Evolutionary conservation across 1,140 invertebrate genomes (phyloP), one percentile per base, ranked within the genome.

Genomic region (Radopholus similis): DNA sequence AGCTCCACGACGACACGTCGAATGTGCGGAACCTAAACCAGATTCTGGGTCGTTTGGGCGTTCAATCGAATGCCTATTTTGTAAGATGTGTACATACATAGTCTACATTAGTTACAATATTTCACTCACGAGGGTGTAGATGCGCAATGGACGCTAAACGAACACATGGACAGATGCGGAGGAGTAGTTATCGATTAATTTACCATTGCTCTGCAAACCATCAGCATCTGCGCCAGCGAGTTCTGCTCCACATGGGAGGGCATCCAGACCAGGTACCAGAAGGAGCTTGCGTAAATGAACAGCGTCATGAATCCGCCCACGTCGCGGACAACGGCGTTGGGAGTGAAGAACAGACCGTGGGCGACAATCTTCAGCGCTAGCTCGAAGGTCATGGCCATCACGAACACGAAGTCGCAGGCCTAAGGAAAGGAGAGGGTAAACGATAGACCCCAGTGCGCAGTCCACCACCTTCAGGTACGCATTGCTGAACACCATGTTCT

Each of bases 1-100:
- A 99, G 86, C 83, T 99, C 96, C 83, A 93, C 95, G 30, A 99
- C 95, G n/a, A 99, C 96, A 86, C 96, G 94, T 70, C 95, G 87
- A 94, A 99, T 98, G 82, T 99, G 95, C 62, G 96, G 96, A n/a
- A 99, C 94, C 38, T 99, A 86, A n/a, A n/a, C n/a, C n/a, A n/a
- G n/a, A n/a, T n/a, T n/a, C n/a, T n/a, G n/a, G n/a, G n/a, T n/a
- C n/a, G n/a, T n/a, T n/a, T n/a, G n/a, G n/a, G n/a, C n/a, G n/a
- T n/a, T n/a, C n/a, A n/a, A n/a, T n/a, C n/a, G n/a, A n/a, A n/a
- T n/a, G n/a, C n/a, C n/a, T n/a, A n/a, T n/a, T n/a, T n/a, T n/a
- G n/a, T n/a, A n/a, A n/a, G n/a, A n/a, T n/a, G n/a, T n/a, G n/a
- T n/a, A n/a, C n/a, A n/a, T n/a, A n/a, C n/a, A n/a, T n/a, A n/a